Conservation (phyloP, 2,797 vertebrate genomes). For the Rhincodon typus region DNA sequence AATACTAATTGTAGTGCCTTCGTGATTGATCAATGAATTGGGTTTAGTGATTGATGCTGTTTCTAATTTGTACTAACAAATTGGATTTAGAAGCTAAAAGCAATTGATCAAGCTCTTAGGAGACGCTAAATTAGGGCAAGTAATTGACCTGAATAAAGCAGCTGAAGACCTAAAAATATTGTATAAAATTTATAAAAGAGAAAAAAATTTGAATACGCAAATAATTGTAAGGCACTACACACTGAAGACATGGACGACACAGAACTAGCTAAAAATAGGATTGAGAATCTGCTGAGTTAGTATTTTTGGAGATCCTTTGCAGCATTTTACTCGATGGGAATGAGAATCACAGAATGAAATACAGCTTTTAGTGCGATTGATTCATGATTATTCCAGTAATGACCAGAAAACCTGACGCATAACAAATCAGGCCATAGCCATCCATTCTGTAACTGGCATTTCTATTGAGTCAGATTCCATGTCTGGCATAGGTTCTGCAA, state of each 20-base stretch:
- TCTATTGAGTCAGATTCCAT: not conserved
- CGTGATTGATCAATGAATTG: not conserved
- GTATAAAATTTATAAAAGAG: not conserved
- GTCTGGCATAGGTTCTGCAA: not conserved
- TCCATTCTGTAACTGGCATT: not conserved
- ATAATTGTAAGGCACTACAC: not conserved
- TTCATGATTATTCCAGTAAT: not conserved
- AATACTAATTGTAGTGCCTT: not conserved
- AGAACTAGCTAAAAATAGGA: not conserved
- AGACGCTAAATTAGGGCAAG: not conserved
- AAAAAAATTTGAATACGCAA: not conserved
- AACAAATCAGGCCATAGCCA: not conserved
- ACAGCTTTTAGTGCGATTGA: not conserved
- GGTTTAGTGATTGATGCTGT: not conserved
- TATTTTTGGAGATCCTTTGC: not conserved
- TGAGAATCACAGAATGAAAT: not conserved
- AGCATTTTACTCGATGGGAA: not conserved
- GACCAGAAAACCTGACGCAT: not conserved
- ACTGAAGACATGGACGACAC: not conserved
- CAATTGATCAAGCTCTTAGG: not conserved
- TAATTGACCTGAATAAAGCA: not conserved
- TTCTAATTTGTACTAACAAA: not conserved
- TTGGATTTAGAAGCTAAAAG: not conserved
- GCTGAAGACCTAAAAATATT: not conserved
- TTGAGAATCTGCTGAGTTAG: not conserved